Conservation (phyloP, 2,797 vertebrate species). For the Valencia hispanica region DNA sequence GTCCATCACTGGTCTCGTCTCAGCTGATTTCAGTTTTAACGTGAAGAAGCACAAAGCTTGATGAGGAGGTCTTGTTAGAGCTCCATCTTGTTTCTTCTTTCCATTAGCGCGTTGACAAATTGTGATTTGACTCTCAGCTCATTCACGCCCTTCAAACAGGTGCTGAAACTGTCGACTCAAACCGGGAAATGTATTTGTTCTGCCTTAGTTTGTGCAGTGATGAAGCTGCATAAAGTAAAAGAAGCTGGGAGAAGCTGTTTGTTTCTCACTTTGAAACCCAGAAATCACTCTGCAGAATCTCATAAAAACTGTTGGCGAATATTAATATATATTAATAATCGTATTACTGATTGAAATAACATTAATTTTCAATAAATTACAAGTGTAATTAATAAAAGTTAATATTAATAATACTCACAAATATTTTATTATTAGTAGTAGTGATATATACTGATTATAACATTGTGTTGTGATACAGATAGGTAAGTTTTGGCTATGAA, state of each 20-base stretch:
- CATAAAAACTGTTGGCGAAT: not conserved
- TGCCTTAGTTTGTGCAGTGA: not conserved
- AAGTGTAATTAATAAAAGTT: no score
- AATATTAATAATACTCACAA: no score
- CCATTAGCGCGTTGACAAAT: not conserved
- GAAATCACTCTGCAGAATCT: not conserved
- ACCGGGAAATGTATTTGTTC: not conserved
- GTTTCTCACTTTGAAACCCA: not conserved
- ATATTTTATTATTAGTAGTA: no score
- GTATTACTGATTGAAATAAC: no score
- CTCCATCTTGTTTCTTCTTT: not conserved
- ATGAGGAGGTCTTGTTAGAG: not conserved
- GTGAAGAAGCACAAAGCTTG: not conserved
- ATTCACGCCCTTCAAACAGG: not conserved
- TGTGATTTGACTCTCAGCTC: not conserved
- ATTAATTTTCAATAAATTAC: no score
- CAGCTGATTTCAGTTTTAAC: not conserved
- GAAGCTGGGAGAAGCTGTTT: not conserved
- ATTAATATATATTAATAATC: no score
- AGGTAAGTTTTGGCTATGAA: no score
- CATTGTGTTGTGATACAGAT: no score
- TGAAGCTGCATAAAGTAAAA: no score
- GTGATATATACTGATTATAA: no score
- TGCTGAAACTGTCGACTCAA: not conserved
- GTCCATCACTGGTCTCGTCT: not conserved